Base-by-base conservation (phyloP, 2,888 invertebrate species). In the Lapara coniferarum region DNA sequence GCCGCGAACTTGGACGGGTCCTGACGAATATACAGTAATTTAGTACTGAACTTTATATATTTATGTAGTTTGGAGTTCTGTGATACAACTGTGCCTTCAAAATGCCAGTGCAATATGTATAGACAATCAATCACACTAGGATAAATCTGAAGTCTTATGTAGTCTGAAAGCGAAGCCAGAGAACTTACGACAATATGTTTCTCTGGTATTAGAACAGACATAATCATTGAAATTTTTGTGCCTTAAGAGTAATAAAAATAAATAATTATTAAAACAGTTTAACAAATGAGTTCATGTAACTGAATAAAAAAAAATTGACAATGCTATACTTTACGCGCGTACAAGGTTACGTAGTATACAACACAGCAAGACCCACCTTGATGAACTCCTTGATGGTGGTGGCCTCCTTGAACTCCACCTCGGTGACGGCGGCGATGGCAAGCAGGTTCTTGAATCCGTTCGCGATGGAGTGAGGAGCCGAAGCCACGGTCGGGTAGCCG, bases 381-480 rank as follows among this genome's bases (percentile, higher is more conserved):
- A 98, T 96, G 93, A 95, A 98, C 90, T 98, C 98, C 94, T 98
- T 98, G 92, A 99, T 97, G 83, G 97, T 97, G 67, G 96, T 94
- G 63, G 99, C 99, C 93, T 99, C 98, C 89, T 97, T 96, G 95
- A 99, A 99, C 74, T 97, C 97, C 75, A 99, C 96, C 73, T 99
- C 99, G 70, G 99, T 99, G 83, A 96, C 98, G 70, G 99, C 98
- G 82, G 99, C 99, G 84, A 99, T 95, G 76, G 99, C 98, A 95
- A 99, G 95, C 86, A 99, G 94, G 93, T 99, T 99, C 96, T 98
- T 99, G 96, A 99, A 98, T 75, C 99, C 99, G 85, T 99, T 98
- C 92, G 97, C 97, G 85, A 99, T 96, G 92, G 98, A 98, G 95
- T 99, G 99, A 71, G 99, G 99, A 63, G 96, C 99, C 68, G 99